These are phyloP conservation scores for Platyrinchus mystaceus DNA, from an alignment of 2,797 vertebrate species.

Conservation along the genomic window DNA sequence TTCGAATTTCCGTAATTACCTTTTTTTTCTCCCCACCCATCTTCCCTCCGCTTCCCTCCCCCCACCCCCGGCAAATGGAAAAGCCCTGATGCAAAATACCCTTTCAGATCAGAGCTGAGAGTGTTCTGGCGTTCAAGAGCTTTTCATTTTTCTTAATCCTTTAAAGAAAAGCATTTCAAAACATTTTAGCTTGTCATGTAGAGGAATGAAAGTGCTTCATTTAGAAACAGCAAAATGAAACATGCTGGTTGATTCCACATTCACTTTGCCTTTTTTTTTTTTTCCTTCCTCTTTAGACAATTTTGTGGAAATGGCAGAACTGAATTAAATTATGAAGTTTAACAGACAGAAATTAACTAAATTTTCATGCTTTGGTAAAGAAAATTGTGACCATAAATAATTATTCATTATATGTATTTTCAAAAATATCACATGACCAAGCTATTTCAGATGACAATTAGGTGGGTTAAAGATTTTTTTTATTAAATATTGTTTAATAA, in stretches of 20 bases:
- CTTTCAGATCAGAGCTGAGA: background rate
- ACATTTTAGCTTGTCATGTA: background rate
- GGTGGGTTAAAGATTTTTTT: background rate
- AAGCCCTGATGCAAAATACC: background rate
- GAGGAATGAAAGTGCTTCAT: background rate
- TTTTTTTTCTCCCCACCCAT: accelerated
- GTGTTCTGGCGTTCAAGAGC: background rate
- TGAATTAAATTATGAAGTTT: background rate
- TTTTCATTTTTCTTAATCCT: background rate
- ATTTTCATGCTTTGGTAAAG: background rate
- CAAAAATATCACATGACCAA: background rate
- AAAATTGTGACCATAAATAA: background rate
- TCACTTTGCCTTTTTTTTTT: background rate
- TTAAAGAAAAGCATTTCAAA: background rate
- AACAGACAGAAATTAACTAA: background rate
- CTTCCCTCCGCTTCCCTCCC: accelerated
- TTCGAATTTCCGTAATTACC: background rate
- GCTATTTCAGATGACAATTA: background rate
- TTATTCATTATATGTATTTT: background rate
- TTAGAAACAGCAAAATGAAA: background rate
- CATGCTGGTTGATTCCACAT: background rate
- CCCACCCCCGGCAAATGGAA: background rate
- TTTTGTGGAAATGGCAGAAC: background rate
- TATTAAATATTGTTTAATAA: background rate
- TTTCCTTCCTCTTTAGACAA: background rate